Evolutionary conservation across 1,140 invertebrate genomes (phyloP), one percentile per base, ranked within the genome.

Genomic region (Nephila pilipes): DNA sequence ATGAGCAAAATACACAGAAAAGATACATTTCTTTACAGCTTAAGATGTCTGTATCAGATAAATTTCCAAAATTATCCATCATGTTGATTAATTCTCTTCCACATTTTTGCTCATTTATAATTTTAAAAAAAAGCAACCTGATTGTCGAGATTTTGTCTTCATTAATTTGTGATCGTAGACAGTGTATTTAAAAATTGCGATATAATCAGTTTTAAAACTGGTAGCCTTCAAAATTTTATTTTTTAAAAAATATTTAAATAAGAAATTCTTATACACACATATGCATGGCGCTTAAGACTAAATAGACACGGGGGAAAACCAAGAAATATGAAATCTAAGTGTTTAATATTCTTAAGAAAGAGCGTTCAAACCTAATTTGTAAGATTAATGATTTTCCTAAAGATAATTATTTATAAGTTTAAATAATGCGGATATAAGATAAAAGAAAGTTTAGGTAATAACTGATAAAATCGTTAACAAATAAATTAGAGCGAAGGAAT

Each of bases 401-500:
- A 60, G 22, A 16, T 20, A 75, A 75, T 75, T 75, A 75, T 75
- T 75, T 75, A 75, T 75, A 36, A 75, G 69, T 75, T 75, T 75
- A 75, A 75, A 75, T 75, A 75, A 14, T 32, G 4, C 16, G 69
- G 29, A 36, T 36, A 32, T 18, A 36, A 75, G 32, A 75, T 32
- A 29, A 75, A 75, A 36, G 14, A 75, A 8, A 32, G 29, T 16
- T 75, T 75, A 29, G 29, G 29, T 75, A 75, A 32, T 75, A 32
- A 32, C 69, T 36, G 69, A 32, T 75, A 36, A 36, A 75, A 75
- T 75, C 69, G 18, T 75, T 75, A 36, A 75, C 18, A 75, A 75
- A 75, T 20, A 58, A 60, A 60, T 46, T 46, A 58, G 12, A 60
- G 16, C 20, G 58, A 60, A 20, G 58, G 16, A 5, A 16, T 60